Evolutionary conservation across 1,140 invertebrate species (phyloP).

Genomic region (Diorhabda elongata): DNA sequence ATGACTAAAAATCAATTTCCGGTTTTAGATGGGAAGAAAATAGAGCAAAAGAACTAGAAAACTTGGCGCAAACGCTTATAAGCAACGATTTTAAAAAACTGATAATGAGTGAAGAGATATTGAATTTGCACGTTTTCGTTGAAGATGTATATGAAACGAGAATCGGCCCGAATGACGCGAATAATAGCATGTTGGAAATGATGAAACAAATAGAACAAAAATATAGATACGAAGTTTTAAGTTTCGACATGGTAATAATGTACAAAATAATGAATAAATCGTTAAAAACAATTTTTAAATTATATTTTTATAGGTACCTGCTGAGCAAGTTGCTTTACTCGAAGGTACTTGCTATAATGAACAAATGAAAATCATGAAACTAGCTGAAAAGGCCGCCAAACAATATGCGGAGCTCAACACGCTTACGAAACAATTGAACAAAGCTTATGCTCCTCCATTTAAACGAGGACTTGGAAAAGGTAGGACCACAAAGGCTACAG

Average conservation of each 20-base stretch:
- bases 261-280: no score
- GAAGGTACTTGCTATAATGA: slow-evolving; percentile 56
- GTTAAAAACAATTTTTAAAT: no score
- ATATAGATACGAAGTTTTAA: slow-evolving; percentile 48
- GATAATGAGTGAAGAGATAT: slow-evolving; percentile 54
- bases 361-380: slow-evolving; percentile 54
- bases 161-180: slow-evolving; percentile 54
- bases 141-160: slow-evolving; percentile 63
- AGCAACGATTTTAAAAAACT: slow-evolving; percentile 49
- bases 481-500: not conserved
- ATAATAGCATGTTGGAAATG: slow-evolving; percentile 53
- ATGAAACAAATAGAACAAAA: slow-evolving; percentile 59
- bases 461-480: slow-evolving; percentile 24
- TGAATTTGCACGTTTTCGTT: slow-evolving; percentile 58
- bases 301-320: slow-evolving; percentile 43
- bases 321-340: slow-evolving; percentile 54
- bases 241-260: slow-evolving; percentile 25
- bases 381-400: slow-evolving; percentile 56
- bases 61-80: slow-evolving; percentile 48
- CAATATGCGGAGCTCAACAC: slow-evolving; percentile 55
- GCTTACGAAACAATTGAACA: slow-evolving; percentile 52
- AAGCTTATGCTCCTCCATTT: slow-evolving; percentile 52
- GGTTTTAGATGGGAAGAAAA: slow-evolving; percentile 46
- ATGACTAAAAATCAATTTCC: not conserved
- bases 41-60: slow-evolving; percentile 47